Base-by-base conservation (phyloP, 2,113 vertebrate genomes). In the Pithys albifrons region DNA sequence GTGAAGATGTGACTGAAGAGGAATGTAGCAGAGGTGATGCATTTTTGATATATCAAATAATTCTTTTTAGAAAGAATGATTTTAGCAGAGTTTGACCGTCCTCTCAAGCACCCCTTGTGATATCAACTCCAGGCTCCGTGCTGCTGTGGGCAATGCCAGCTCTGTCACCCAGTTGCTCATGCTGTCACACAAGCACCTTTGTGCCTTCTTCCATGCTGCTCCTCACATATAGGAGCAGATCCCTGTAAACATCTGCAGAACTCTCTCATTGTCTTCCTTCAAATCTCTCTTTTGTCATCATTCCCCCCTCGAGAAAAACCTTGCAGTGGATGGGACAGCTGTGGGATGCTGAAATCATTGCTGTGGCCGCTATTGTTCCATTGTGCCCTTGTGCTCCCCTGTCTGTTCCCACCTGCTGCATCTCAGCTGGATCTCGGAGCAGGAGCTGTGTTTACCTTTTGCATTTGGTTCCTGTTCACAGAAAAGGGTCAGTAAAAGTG, bases 211-310 rank as follows among this genome's bases (percentile, higher is more conserved):
- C 88, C 95, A 93, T 92, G 95, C 83, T 88, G 83, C 39, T 74
- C 74, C 90, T 96, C 93, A 96, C 93, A 96, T 33, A 55, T 19
- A 65, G 87, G 86, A 89, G 48, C 69, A 77, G 83, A 65, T 95
- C 92, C 82, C 79, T 78, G 93, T 97, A 96, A 97, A 97, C 95
- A 96, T 93, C 76, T 49, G 73, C 91, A 92, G 52, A 96, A 75
- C 72, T 71, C 89, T 57, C 79, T 69, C 93, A 95, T 97, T 96
- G 90, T 97, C 83, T 86, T 87, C 69, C 43, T 85, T 97, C 82
- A 84, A 91, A 95, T 75, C 83, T 86, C 88, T 57, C 93, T 84
- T 95, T 93, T 97, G 95, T 94, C 85, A 83, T 45, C 65, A 18
- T 4, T 14, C 31, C 25, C 39, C 3, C 69, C 41, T 11, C 1